Percentiles rank a stretch among this genome's conserved stretches.
Conservation (phyloP, 1,140 invertebrate species). For the Heliothis subflexa region DNA sequence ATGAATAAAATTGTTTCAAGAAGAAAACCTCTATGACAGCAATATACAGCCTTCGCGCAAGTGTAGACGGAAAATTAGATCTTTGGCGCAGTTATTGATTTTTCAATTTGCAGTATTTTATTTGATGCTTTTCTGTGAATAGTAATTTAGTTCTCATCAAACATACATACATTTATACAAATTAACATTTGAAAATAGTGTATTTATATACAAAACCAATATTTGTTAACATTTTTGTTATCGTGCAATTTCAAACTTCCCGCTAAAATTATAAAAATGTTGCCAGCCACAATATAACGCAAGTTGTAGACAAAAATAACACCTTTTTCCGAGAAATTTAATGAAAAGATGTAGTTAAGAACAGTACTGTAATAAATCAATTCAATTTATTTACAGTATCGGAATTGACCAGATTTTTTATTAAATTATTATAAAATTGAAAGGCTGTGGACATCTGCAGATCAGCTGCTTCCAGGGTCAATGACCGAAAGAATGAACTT, state of each 20-base stretch:
- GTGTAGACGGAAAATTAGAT: slow-evolving; percentile 19
- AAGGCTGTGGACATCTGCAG: slow-evolving; percentile 8
- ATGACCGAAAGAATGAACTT: slow-evolving; percentile 49
- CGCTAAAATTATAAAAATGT: not conserved
- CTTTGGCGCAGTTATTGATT: slow-evolving; percentile 39
- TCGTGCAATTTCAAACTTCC: not conserved
- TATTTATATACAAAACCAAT: no score
- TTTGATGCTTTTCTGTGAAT: not conserved
- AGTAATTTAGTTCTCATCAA: no score
- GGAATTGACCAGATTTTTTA: not conserved
- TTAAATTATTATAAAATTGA: no score
- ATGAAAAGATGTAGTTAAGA: no score
- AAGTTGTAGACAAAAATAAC: not conserved
- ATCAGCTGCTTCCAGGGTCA: slow-evolving; percentile 54
- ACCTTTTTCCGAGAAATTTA: no score
- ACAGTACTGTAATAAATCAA: no score
- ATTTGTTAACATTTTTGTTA: not conserved
- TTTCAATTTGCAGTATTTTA: not conserved
- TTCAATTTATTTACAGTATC: no score
- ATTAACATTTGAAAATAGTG: not conserved
- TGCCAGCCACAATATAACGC: not conserved
- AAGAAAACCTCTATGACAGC: slow-evolving; percentile 17
- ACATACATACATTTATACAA: no score
- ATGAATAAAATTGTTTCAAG: slow-evolving; percentile 1
- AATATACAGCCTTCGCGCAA: slow-evolving; percentile 2